Conservation (phyloP, 2,888 invertebrate species). For the Agrilus mali region DNA sequence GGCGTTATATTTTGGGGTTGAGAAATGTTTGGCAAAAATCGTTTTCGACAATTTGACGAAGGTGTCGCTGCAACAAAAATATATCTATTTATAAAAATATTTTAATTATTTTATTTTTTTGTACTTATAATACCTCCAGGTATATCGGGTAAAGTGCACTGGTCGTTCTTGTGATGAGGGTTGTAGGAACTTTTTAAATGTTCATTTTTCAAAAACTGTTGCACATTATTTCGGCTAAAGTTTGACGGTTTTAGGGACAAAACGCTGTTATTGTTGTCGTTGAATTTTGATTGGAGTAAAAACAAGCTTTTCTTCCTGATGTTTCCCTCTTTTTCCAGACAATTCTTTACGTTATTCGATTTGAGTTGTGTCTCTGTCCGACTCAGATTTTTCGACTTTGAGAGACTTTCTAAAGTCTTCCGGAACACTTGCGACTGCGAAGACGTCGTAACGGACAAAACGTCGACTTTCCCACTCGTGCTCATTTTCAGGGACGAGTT, state of each 20-base stretch:
- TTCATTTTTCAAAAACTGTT: too few species aligned
- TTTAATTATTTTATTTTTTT: neutral
- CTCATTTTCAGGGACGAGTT: slow-evolving; percentile 9
- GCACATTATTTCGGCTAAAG: too few species aligned
- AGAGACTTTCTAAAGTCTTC: slow-evolving; percentile 12
- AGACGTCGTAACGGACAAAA: neutral
- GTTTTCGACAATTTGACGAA: neutral
- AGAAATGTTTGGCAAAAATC: neutral
- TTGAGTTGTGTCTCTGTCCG: neutral
- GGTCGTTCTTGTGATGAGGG: slow-evolving; percentile 26
- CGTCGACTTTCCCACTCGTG: slow-evolving; percentile 2
- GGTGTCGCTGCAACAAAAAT: neutral
- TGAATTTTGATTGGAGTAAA: too few species aligned
- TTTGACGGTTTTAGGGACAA: too few species aligned
- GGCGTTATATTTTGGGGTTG: neutral
- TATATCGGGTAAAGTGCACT: slow-evolving; percentile 47
- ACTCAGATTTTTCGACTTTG: slow-evolving; percentile 5
- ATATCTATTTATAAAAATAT: neutral
- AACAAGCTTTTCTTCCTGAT: too few species aligned
- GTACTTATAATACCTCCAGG: slow-evolving; percentile 40
- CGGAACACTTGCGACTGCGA: slow-evolving; percentile 9
- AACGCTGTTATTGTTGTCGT: too few species aligned
- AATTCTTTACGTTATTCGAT: too few species aligned
- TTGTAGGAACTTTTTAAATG: too few species aligned
- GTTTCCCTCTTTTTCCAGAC: too few species aligned